A percentile compares a stretch with the other conserved stretches of the same genome.
Conservation (phyloP, 2,113 vertebrate genomes). For the Zeus faber region DNA sequence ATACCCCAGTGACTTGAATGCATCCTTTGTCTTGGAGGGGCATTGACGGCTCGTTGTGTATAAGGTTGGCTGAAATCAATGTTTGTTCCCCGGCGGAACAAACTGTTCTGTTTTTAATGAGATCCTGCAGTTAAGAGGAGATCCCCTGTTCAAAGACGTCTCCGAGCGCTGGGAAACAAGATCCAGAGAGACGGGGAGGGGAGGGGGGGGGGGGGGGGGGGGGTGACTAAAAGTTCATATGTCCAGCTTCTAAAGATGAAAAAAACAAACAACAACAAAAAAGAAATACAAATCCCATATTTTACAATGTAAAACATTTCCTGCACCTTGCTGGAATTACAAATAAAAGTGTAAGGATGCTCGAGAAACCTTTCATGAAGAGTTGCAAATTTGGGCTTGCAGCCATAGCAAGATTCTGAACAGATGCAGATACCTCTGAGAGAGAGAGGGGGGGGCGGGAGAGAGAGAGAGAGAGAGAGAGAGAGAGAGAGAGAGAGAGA, state of each 20-base stretch:
- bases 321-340: no score
- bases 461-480: neutral
- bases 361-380: no score
- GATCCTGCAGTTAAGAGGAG: constrained; percentile 33
- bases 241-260: no score
- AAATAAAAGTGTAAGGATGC: no score
- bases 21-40: constrained; percentile 42
- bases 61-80: constrained; percentile 21
- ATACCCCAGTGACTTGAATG: constrained; percentile 54
- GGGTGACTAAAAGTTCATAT: no score
- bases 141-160: constrained; percentile 35
- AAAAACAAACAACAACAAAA: neutral
- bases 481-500: neutral
- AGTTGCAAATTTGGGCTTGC: neutral
- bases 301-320: no score
- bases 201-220: no score
- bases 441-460: neutral
- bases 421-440: constrained; percentile 6
- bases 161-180: neutral
- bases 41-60: constrained; percentile 20
- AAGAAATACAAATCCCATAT: no score
- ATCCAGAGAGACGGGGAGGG: no score
- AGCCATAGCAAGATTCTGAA: constrained; percentile 5
- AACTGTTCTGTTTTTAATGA: constrained; percentile 48
- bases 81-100: constrained; percentile 37